These are phyloP conservation scores for Prolemur simus DNA, from an alignment of 2,113 vertebrate genomes.

Conservation along the genomic window DNA sequence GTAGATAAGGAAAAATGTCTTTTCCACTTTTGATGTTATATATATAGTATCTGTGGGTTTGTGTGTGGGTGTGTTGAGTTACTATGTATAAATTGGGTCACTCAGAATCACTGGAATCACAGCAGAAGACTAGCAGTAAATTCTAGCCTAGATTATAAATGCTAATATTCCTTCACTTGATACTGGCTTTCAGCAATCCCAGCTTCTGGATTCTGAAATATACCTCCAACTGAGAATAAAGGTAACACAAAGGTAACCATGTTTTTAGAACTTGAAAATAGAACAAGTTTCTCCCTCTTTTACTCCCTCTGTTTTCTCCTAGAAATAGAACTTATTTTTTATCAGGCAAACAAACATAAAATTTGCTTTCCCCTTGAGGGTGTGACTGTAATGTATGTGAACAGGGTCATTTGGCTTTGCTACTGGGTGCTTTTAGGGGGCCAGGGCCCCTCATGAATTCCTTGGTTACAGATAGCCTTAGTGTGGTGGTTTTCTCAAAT, in stretches of 20 bases:
- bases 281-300: background rate
- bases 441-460: no score
- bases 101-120: background rate
- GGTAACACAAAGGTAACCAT: background rate
- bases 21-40: background rate
- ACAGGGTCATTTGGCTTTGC: no score
- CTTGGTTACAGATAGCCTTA: no score
- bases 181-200: background rate
- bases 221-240: background rate
- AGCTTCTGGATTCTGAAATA: background rate
- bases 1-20: background rate
- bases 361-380: no score
- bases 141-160: background rate
- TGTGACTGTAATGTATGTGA: no score
- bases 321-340: constrained; percentile 3
- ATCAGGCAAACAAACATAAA: background rate
- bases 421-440: no score
- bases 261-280: constrained; percentile 39
- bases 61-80: background rate
- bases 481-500: no score
- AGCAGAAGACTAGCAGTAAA: background rate
- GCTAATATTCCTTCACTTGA: background rate
- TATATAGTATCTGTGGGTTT: background rate
- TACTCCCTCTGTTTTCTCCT: background rate
- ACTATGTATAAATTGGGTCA: constrained; percentile 1